Percentiles rank a stretch among this genome's conserved stretches.
Evolutionary conservation across 2,113 vertebrate genomes (phyloP).

Genomic region (Cyphomyrus discorhynchus): DNA sequence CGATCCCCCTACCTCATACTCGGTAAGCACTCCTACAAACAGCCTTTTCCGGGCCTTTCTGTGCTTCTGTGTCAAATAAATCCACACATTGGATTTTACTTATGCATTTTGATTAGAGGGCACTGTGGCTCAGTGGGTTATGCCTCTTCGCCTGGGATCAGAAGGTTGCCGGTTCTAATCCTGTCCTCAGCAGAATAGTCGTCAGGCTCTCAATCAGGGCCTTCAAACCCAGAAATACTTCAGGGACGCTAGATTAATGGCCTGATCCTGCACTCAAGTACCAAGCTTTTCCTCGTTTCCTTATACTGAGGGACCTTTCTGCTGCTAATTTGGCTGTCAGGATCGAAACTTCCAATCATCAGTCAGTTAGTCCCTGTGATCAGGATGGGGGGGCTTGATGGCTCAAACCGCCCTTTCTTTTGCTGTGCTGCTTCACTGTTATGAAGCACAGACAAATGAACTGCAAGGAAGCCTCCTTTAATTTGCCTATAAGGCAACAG

Average conservation of each 20-base stretch:
- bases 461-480: neutral
- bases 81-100: neutral
- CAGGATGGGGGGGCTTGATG: neutral
- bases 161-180: neutral
- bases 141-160: neutral
- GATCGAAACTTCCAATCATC: neutral
- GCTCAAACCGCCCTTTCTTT: neutral
- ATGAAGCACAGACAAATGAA: neutral
- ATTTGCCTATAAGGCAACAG: neutral
- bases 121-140: neutral
- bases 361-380: neutral
- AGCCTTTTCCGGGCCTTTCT: neutral
- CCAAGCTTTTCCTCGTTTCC: neutral
- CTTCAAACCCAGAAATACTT: neutral
- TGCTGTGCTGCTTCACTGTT: neutral
- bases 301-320: neutral
- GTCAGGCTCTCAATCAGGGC: neutral
- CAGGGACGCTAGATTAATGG: neutral
- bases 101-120: neutral
- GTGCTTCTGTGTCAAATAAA: neutral
- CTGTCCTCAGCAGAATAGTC: neutral
- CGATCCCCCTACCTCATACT: conserved; percentile 89
- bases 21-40: conserved; percentile 63
- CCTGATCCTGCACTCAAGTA: neutral
- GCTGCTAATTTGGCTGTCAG: neutral